These are phyloP conservation scores for Procapra przewalskii DNA, from an alignment of 2,113 vertebrate genomes.

Conservation along the genomic window DNA sequence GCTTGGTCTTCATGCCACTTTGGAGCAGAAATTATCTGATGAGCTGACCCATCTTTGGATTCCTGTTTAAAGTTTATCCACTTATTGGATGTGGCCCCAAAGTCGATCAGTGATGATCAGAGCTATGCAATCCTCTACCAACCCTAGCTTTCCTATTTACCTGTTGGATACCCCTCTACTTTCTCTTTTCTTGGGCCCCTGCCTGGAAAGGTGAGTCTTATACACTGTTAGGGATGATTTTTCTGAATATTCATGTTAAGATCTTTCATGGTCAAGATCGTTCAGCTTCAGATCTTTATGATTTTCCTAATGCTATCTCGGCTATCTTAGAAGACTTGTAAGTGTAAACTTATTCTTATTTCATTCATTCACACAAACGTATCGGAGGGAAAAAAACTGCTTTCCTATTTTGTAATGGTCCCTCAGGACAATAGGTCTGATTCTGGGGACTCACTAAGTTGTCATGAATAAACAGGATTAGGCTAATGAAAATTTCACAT, in stretches of 20 bases:
- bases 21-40: not conserved
- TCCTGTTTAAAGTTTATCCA: not conserved
- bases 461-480: not conserved
- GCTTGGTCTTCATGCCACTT: not conserved
- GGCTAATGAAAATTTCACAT: not conserved
- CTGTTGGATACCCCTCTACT: not conserved
- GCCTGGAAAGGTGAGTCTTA: not conserved
- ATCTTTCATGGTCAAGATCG: not conserved
- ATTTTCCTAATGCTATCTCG: not conserved
- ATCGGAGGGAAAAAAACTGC: not conserved
- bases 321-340: not conserved
- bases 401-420: not conserved
- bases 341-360: not conserved
- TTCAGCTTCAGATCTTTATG: not conserved
- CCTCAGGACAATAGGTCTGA: not conserved
- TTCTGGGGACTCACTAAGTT: not conserved
- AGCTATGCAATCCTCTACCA: not conserved
- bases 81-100: not conserved
- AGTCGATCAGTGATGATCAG: not conserved
- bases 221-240: not conserved
- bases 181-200: not conserved
- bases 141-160: not conserved
- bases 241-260: not conserved
- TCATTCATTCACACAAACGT: not conserved
- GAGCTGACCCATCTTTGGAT: not conserved